Conservation (phyloP, 2,113 vertebrate species). For the Bettongia penicillata region DNA sequence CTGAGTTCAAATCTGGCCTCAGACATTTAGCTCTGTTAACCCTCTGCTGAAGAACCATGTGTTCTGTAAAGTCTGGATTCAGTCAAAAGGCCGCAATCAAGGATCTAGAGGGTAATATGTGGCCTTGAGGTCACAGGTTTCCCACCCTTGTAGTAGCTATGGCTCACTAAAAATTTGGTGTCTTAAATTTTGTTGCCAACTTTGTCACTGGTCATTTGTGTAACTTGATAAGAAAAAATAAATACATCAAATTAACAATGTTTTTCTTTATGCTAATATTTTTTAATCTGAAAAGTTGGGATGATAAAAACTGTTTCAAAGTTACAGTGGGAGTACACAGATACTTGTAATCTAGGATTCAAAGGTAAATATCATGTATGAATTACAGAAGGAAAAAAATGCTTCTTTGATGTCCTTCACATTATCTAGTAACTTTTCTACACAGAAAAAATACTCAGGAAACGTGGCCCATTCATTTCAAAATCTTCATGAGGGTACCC, state of each 20-base stretch:
- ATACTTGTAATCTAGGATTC: neutral
- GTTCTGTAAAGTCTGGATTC: no score
- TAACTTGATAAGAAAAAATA: constrained; percentile 7
- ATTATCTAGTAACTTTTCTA: neutral
- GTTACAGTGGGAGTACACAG: constrained; percentile 10
- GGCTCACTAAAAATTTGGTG: constrained; percentile 13
- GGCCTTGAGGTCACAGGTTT: no score
- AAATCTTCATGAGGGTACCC: neutral
- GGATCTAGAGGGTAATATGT: no score
- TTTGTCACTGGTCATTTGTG: neutral
- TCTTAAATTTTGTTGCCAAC: neutral
- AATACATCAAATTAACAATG: neutral
- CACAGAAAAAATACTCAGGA: no score
- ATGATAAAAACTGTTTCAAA: constrained; percentile 12
- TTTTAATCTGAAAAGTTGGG: constrained; percentile 31
- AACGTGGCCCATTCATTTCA: neutral
- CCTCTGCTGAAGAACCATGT: no score
- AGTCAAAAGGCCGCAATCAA: no score
- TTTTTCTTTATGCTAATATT: neutral
- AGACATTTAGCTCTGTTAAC: no score
- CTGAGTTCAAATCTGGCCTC: no score
- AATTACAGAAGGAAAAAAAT: constrained; percentile 37
- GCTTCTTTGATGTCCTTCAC: constrained; percentile 14
- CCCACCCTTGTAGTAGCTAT: no score
- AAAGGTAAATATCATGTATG: constrained; percentile 35